Base-by-base conservation (phyloP, 2,888 invertebrate genomes). In the Ectropis crepuscularia region DNA sequence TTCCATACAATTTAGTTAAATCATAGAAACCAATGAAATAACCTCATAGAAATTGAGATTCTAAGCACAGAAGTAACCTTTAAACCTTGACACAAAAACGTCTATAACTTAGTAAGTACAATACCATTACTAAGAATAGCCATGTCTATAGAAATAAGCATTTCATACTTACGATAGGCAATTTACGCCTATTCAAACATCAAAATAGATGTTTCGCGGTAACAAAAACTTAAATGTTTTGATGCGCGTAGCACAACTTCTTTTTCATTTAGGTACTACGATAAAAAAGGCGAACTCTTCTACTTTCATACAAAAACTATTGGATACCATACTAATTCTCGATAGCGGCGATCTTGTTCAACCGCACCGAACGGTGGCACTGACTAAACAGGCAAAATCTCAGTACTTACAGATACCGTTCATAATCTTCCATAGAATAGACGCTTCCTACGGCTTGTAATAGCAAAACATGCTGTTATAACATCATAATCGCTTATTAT, bases 101-200 rank as follows among this genome's bases (percentile, higher is more conserved):
- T 36, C 28, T 12, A 37, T 41, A 37, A 48, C 16, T 42, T 42
- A 12, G 45, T 53, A 11, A 9, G 4, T 28, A 28, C 16, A 28
- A 28, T 8, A 41, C 55, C 11, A n/a, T 47, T 36, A 42, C 48
- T 16, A 12, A 11, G 2, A 28, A 39, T n/a, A 55, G 6, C 0
- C 53, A 6, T 9, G 36, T 28, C n/a, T 11, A 59, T 58, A 47
- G 37, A 50, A 45, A 47, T 50, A 37, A 57, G 50, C 11, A 51
- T 38, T 64, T 61, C 38, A 48, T 57, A 28, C 37, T 36, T 50
- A 50, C 45, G 46, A 41, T 59, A 45, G 60, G 47, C 53, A 65
- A 65, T 65, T 65, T 54, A 60, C 6, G 51, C 53, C 64, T 61
- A 65, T 65, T 65, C 64, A 65, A 51, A 60, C 57, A 60, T 55